These are phyloP conservation scores for Vanessa cardui DNA, from an alignment of 2,888 invertebrate species.

Conservation along the genomic window DNA sequence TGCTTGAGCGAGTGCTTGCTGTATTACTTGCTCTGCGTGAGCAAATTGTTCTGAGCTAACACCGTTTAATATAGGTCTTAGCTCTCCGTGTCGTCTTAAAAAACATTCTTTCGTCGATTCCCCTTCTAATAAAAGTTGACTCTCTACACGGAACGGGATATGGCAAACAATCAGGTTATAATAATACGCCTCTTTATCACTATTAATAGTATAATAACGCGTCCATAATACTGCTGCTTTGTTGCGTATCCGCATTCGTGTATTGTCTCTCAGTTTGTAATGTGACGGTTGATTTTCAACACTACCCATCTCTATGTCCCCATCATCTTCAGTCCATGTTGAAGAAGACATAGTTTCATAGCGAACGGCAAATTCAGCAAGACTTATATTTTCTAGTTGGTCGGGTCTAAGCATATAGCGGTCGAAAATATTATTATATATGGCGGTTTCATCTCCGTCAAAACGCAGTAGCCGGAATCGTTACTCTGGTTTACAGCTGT, in stretches of 20 bases:
- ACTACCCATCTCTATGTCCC: not conserved
- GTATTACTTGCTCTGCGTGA: no score
- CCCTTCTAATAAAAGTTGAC: constrained; percentile 38
- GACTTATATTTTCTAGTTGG: constrained; percentile 42
- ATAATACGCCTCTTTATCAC: no score
- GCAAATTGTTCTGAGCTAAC: no score
- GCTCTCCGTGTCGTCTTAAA: constrained; percentile 38
- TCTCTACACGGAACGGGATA: constrained; percentile 45
- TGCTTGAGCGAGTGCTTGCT: no score
- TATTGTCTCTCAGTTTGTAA: constrained; percentile 43
- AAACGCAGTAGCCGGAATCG: constrained; percentile 47
- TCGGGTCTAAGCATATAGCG: constrained; percentile 39
- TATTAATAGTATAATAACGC: no score
- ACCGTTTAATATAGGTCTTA: no score
- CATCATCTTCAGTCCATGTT: not conserved
- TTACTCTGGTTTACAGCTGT: constrained; percentile 47
- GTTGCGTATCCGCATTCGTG: constrained; percentile 47
- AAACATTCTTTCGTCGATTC: constrained; percentile 44
- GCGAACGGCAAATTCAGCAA: constrained; percentile 48
- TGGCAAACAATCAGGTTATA: constrained; percentile 46
- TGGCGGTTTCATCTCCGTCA: constrained; percentile 42
- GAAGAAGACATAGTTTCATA: constrained; percentile 39
- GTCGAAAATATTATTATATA: constrained; percentile 48
- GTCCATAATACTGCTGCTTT: constrained; percentile 48
- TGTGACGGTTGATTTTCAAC: constrained; percentile 1